Percentiles rank a stretch among this genome's conserved stretches.
phyloP scores from a whole-genome alignment of 2,797 vertebrate species.

The Pyrocephalus nanus region DNA sequence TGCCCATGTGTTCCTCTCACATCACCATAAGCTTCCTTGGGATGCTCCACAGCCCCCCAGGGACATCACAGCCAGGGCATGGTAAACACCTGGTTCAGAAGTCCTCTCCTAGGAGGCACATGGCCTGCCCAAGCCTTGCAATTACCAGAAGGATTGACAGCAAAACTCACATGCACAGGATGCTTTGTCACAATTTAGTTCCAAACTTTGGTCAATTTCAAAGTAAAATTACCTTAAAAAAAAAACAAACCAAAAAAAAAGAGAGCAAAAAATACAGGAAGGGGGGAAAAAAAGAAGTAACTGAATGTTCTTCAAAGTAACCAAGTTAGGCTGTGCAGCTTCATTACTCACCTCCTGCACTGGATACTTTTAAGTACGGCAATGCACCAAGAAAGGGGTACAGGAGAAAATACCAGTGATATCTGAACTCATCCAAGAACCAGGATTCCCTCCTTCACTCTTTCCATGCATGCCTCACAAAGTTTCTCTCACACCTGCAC shows the following conservation, averaged over 20 bases:
- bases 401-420: not conserved
- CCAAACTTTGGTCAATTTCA: not conserved
- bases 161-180: not conserved
- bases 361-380: accelerated
- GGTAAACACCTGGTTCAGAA: not conserved
- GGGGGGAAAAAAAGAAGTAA: not conserved
- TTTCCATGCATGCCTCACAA: not conserved
- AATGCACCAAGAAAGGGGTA: not conserved
- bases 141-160: not conserved
- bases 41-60: not conserved
- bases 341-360: not conserved
- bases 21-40: not conserved
- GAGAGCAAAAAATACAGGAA: not conserved
- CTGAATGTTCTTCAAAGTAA: not conserved
- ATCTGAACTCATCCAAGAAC: not conserved
- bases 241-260: too few species aligned
- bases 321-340: not conserved
- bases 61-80: not conserved
- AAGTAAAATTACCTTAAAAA: not conserved
- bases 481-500: not conserved
- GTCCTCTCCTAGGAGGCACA: not conserved
- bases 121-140: not conserved
- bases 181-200: not conserved
- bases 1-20: not conserved
- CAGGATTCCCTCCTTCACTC: not conserved